Conservation (phyloP, 2,797 vertebrate genomes). For the Catamblyrhynchus diadema region DNA sequence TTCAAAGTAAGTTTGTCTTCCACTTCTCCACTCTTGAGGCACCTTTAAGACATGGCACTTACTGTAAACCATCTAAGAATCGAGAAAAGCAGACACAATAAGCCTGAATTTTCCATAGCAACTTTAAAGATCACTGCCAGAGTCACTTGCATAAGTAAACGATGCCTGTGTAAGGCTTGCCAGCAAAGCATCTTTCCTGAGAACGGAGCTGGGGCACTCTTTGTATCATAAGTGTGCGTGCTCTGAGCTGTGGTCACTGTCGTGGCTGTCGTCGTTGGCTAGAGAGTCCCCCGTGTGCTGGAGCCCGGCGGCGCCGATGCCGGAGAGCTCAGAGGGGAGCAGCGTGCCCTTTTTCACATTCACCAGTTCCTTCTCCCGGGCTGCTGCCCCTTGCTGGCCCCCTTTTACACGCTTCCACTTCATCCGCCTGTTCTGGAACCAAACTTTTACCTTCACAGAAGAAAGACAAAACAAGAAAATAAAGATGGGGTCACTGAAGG, state of each 20-base stretch:
- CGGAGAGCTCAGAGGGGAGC: conserved; percentile 93
- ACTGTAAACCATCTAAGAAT: conserved; percentile 69
- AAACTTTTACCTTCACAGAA: conserved; percentile 91
- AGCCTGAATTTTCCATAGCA: conserved; percentile 55
- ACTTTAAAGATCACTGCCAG: conserved; percentile 54
- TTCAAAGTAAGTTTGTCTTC: conserved; percentile 78
- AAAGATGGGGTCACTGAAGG: not conserved
- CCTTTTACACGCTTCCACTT: conserved; percentile 99
- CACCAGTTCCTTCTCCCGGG: conserved; percentile 96
- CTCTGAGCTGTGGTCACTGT: conserved; percentile 98
- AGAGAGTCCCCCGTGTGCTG: conserved; percentile 95
- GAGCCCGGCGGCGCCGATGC: conserved; percentile 84
- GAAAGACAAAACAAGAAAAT: not conserved
- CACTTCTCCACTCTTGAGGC: conserved; percentile 67
- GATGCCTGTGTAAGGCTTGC: conserved; percentile 71
- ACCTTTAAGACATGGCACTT: conserved; percentile 70
- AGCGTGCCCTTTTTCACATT: conserved; percentile 97
- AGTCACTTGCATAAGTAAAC: conserved; percentile 73
- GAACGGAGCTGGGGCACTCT: conserved; percentile 71
- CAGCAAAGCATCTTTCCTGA: conserved; percentile 82
- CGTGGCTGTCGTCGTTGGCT: conserved; percentile 94
- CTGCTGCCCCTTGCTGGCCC: conserved; percentile 94
- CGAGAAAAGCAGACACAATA: conserved; percentile 57
- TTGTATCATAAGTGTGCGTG: conserved; percentile 93
- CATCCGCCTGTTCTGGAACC: conserved; percentile 99